Conservation (phyloP, 2,888 invertebrate species). For the Plebejus anna region DNA sequence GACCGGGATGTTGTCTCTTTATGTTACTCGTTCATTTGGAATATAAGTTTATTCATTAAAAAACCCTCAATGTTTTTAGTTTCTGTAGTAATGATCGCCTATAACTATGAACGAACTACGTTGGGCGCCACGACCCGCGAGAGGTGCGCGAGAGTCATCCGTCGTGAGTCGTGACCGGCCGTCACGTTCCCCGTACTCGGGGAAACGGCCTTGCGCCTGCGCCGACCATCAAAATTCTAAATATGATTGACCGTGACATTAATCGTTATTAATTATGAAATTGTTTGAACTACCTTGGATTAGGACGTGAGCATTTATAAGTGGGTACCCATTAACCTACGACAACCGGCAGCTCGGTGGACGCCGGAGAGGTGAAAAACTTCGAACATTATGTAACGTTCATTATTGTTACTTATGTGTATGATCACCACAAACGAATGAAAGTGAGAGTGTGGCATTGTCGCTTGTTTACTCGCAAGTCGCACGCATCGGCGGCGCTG, state of each 20-base stretch:
- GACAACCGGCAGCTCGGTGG: not conserved
- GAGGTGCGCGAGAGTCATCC: not conserved
- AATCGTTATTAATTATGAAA: constrained; percentile 19
- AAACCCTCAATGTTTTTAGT: too few species aligned
- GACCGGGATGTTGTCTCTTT: too few species aligned
- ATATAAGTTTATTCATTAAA: too few species aligned
- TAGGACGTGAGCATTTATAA: constrained; percentile 1
- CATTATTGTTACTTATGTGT: not conserved
- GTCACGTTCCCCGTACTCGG: not conserved
- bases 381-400: not conserved
- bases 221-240: not conserved
- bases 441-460: constrained; percentile 13
- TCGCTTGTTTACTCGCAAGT: not conserved
- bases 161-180: not conserved
- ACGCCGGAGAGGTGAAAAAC: not conserved
- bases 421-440: not conserved
- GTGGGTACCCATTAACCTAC: not conserved
- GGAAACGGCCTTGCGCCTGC: not conserved
- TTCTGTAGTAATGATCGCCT: too few species aligned
- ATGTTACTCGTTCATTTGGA: too few species aligned
- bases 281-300: constrained; percentile 5
- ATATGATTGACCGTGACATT: constrained; percentile 23
- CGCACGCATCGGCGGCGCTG: not conserved
- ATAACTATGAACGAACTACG: too few species aligned
- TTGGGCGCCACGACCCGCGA: not conserved